A percentile compares a stretch with the other conserved stretches of the same genome.
These are phyloP conservation scores for Drosophila subpulchrella DNA, from an alignment of 1,140 invertebrate species.

Conservation along the genomic window DNA sequence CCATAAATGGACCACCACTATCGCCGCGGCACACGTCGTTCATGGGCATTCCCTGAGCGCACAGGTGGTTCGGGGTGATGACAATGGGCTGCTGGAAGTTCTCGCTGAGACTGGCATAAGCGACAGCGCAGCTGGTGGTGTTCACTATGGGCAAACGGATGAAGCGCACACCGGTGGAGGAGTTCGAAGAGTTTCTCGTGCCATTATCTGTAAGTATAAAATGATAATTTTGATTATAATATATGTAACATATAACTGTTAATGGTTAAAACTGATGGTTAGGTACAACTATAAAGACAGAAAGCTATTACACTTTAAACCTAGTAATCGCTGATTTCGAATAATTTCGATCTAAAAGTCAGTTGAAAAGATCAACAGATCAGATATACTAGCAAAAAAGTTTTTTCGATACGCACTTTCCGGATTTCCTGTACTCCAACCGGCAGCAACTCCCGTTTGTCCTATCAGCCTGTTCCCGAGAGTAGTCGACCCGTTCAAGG, in stretches of 20 bases:
- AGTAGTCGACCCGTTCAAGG: slow-evolving; percentile 69
- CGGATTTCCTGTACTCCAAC: slow-evolving; percentile 85
- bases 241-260: background rate
- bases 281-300: no score
- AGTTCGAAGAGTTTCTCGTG: slow-evolving; percentile 16
- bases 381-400: slow-evolving; percentile 11
- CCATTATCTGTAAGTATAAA: slow-evolving; percentile 54
- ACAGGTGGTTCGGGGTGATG: slow-evolving; percentile 85
- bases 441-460: slow-evolving; percentile 85
- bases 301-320: background rate
- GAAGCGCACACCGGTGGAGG: slow-evolving; percentile 41
- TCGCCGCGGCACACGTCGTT: slow-evolving; percentile 85
- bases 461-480: slow-evolving; percentile 70
- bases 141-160: slow-evolving; percentile 85
- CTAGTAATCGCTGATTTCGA: slow-evolving; percentile 1
- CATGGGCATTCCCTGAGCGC: slow-evolving; percentile 85
- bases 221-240: background rate
- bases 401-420: slow-evolving; percentile 54
- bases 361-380: slow-evolving; percentile 11
- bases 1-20: slow-evolving; percentile 89
- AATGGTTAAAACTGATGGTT: no score
- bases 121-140: slow-evolving; percentile 69
- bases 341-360: background rate
- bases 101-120: slow-evolving; percentile 79
- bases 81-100: slow-evolving; percentile 84